A percentile compares a stretch with the other conserved stretches of the same genome.
Evolutionary conservation across 2,113 vertebrate species (phyloP).

Genomic region (Hyperopisus bebe): DNA sequence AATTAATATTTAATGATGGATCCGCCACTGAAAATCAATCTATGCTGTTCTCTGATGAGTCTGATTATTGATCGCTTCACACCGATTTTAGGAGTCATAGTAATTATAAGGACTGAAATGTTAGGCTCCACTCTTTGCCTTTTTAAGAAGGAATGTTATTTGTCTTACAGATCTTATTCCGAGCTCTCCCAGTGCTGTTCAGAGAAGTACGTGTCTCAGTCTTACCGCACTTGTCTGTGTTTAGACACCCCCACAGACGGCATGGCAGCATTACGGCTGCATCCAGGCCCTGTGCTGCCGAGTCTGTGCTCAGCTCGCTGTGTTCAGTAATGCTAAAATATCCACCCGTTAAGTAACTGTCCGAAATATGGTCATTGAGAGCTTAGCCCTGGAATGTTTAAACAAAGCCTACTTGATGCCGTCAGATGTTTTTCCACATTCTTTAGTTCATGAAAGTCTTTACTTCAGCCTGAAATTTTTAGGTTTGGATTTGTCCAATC

Average conservation of each 20-base stretch:
- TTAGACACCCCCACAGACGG: neutral
- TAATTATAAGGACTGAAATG: neutral
- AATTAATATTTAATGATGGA: neutral
- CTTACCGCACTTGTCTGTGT: neutral
- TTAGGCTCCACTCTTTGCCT: neutral
- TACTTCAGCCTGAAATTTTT: neutral
- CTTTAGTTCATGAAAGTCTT: neutral
- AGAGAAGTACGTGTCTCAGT: slow-evolving; percentile 40
- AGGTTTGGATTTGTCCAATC: neutral
- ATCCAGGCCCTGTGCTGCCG: neutral
- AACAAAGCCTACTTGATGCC: neutral
- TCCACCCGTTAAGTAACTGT: neutral
- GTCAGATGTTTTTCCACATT: neutral
- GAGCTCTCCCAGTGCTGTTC: slow-evolving; percentile 24
- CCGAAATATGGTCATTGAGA: neutral
- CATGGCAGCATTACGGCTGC: neutral
- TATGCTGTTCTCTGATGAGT: neutral
- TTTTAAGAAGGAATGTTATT: slow-evolving; percentile 34
- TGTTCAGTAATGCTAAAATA: neutral
- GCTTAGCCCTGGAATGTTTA: neutral
- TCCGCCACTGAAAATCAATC: too few relatives aligned
- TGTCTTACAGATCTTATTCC: slow-evolving; percentile 47
- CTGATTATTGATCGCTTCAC: neutral
- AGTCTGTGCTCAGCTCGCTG: neutral
- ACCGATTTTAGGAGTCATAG: neutral